Evolutionary conservation across 23 tunicate genomes (phyloP), one percentile per base, ranked within the genome.

Genomic region (Trididemnum clinides): DNA sequence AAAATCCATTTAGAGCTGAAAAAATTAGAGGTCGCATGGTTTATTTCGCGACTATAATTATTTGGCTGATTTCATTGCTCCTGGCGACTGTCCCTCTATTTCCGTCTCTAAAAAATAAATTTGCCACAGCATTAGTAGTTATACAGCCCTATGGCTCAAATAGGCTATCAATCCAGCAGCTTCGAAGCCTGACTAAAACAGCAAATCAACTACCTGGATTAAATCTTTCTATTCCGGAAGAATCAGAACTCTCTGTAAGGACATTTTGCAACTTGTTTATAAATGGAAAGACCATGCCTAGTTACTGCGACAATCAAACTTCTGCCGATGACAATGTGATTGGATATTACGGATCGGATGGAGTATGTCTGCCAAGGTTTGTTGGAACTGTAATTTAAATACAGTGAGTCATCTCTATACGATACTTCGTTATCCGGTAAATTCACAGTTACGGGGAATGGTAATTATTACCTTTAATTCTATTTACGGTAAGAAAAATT

Each of bases 281-380:
- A 20, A 21, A 73, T 28, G 3, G 54, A 37, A 22, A 37, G 6
- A 73, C 30, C 27, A 19, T 36, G 28, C 83, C 83, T 2, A n/a
- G 1, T 25, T 78, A 27, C 28, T 78, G 83, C 66, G 37, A 54
- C 22, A 28, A 78, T 20, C 66, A 34, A 27, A 15, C 37, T 22
- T 23, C 35, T 15, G 18, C 19, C 6, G 29, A 74, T 3, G 28
- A 15, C 28, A 6, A 5, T 3, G 5, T 57, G 25, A 19, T 37
- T 36, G 94, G 94, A 34, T 89, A 89, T 28, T 89, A 89, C 64
- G 72, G 84, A 27, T 87, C 85, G 1, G 94, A 89, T n/a, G 82
- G 94, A 7, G 94, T 89, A 18, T 89, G 94, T 64, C 59, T 89
- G 7, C 94, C 94, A 28, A 76, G 94, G 94, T 84, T 33, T n/a